Percentiles rank a stretch among this genome's conserved stretches.
phyloP scores from a whole-genome alignment of 1,140 invertebrate genomes.

The Caenorhabditis briggsae region DNA sequence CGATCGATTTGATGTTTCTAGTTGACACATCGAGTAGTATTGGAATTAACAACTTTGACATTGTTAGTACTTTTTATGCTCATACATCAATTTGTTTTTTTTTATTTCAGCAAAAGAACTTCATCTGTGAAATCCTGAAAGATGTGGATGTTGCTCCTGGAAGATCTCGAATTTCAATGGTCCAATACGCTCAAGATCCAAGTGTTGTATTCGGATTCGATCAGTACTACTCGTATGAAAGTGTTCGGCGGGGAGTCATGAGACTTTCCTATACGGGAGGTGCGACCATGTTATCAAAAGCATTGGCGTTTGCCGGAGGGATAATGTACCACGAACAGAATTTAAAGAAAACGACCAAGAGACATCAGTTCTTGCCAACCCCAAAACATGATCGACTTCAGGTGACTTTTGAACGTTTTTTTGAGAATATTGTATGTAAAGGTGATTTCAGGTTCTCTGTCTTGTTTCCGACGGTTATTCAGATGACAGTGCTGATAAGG shows the following conservation, averaged over 20 bases:
- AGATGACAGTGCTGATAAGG: constrained; percentile 66
- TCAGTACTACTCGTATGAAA: constrained; percentile 66
- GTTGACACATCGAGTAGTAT: constrained; percentile 71
- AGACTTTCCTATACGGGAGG: constrained; percentile 74
- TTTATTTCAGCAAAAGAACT: constrained; percentile 67
- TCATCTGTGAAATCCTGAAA: constrained; percentile 64
- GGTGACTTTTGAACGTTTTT: constrained; percentile 60
- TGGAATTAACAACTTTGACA: constrained; percentile 66
- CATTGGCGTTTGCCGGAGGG: constrained; percentile 73
- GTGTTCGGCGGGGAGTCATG: constrained; percentile 69
- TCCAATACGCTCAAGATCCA: constrained; percentile 72
- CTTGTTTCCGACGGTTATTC: constrained; percentile 73
- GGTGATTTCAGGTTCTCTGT: constrained; percentile 68
- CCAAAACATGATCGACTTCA: constrained; percentile 73
- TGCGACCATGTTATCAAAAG: constrained; percentile 74
- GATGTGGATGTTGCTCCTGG: constrained; percentile 74
- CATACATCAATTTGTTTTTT: not conserved
- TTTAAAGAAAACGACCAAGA: constrained; percentile 69
- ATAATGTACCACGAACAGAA: constrained; percentile 75
- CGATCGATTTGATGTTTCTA: constrained; percentile 70
- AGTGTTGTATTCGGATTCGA: constrained; percentile 72
- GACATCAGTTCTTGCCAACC: constrained; percentile 70
- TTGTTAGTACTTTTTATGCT: constrained; percentile 19
- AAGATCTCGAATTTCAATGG: constrained; percentile 68
- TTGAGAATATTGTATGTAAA: not conserved